Base-by-base conservation (phyloP, 2,113 vertebrate species). In the Nothocercus julius region DNA sequence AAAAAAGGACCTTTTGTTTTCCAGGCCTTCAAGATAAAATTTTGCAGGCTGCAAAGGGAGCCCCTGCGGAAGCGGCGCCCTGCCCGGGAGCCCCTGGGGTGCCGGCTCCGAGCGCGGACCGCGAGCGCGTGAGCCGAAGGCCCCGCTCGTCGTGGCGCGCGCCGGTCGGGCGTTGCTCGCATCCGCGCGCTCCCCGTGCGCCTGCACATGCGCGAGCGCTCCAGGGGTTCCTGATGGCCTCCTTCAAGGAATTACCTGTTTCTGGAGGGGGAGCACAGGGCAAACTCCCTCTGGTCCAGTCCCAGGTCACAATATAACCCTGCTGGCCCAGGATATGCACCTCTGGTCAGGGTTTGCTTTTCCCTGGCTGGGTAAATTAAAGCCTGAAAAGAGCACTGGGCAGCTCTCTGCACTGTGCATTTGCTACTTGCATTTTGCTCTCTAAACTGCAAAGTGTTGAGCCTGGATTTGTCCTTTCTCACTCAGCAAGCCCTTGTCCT, bases 1-100 rank as follows among this genome's bases (percentile, higher is more conserved):
- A 20, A 45, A 45, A 74, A 93, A 81, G 58, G 34, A 27, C 58
- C 62, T 91, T 87, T 88, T 90, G 93, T 94, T 91, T 93, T 40
- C 62, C 5, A 73, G 32, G 38, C 75, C 83, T 90, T 44, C 1
- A 73, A 27, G 81, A 15, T 24, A 0, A 74, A 12, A 68, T 79
- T 89, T 51, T 42, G 4, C 2, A 0, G 15, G 1, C 62, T 9
- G 56, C 36, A 61, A 76, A 54, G 0, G n/a, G 2, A 47, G 14
- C 67, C 67, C 30, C 44, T 0, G 0, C 21, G 22, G 85, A 15
- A 38, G 53, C 38, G 38, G 4, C 25, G 3, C 51, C 30, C 0
- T 3, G 67, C 47, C 62, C 4, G 3, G 49, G 34, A 47, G 75
- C 56, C 1, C 2, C 2, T 2, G 61, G 38, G 1, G 62, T 6